Base-by-base conservation (phyloP, 2,888 invertebrate genomes). In the Drosophila mimetica region DNA sequence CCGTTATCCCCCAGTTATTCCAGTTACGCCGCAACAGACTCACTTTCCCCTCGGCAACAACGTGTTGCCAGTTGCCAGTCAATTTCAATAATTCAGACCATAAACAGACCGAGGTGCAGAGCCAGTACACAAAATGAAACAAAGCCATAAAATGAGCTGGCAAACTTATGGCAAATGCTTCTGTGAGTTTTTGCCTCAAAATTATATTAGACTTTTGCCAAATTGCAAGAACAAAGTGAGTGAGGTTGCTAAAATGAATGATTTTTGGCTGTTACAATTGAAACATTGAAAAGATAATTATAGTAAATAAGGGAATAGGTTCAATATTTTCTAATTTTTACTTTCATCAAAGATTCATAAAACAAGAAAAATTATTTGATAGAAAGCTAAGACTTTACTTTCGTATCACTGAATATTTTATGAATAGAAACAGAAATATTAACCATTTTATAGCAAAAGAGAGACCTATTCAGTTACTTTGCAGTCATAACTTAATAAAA, bases 31-130 rank as follows among this genome's bases (percentile, higher is more conserved):
- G 4, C 14, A 5, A 2, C 42, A 25, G 25, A 57, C 36, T 30
- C 36, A 37, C 16, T 18, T 41, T 18, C 20, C 39, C 39, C 64
- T 14, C 16, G 44, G 61, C 52, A 9, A 44, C 30, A 54, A 63
- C 39, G 47, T 66, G 63, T 63, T 54, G 47, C 54, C 39, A 41
- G 63, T 63, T 54, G 47, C 63, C 60, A 60, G 82, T 82, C 82
- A 75, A 80, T 76, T 82, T 82, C 78, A 80, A 82, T 81, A 81
- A 80, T 82, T 82, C 83, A 81, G 73, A 55, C 72, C 58, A 50
- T 61, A 71, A 63, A 54, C 59, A 54, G 32, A 51, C 36, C 34
- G 52, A 25, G 36, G 22, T 9, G 22, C 39, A 18, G 20, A n/a
- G 55, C 63, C 18, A 28, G 50, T 25, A 25, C 20, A 28, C 37